phyloP scores from a whole-genome alignment of 2,113 vertebrate genomes.

The Brienomyrus brachyistius region DNA sequence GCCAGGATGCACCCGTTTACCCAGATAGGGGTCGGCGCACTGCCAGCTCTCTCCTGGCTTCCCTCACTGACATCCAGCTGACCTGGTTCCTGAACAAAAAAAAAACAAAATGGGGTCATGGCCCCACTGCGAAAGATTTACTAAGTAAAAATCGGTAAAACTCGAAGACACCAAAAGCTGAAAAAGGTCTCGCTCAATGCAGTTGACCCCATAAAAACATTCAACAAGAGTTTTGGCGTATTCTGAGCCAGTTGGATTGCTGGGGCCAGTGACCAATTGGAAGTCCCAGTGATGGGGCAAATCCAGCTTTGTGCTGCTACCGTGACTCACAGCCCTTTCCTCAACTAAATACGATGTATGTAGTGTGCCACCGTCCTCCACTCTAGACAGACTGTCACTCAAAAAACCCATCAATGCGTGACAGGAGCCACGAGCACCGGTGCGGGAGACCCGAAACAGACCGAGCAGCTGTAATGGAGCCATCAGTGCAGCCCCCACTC shows the following conservation, averaged over 20 bases:
- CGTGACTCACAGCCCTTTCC: not conserved
- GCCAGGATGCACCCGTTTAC: not conserved
- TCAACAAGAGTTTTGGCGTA: not conserved
- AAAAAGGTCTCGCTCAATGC: not conserved
- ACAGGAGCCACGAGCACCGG: not conserved
- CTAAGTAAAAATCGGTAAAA: not conserved
- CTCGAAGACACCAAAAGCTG: not conserved
- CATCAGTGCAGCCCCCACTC: not conserved
- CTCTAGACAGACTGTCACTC: not conserved
- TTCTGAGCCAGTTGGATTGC: not conserved
- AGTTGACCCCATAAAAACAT: not conserved
- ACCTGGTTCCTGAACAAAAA: not conserved
- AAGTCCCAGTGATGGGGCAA: not conserved
- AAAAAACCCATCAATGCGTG: not conserved
- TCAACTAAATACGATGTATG: not conserved
- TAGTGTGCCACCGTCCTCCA: not conserved
- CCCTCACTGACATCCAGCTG: not conserved
- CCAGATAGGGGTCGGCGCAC: not conserved
- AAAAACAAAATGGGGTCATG: not conserved
- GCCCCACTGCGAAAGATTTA: not conserved
- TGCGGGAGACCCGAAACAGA: not conserved
- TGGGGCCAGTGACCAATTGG: not conserved
- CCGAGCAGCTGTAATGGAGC: not conserved
- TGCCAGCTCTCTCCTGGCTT: not conserved
- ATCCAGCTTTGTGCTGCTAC: not conserved